Conservation (phyloP, 2,888 invertebrate genomes). For the Amphipoea lucens region DNA sequence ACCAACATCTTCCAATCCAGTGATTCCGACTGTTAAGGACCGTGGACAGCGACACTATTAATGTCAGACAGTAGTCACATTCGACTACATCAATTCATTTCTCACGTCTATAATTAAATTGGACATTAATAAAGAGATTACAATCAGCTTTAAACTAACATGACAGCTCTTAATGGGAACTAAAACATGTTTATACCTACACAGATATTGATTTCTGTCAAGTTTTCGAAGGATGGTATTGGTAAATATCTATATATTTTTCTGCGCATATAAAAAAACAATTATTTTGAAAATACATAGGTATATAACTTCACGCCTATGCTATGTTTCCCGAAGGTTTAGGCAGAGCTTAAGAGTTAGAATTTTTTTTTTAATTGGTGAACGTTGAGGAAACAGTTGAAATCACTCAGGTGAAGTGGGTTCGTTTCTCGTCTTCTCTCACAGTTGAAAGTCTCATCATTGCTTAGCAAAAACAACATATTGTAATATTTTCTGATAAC, state of each 20-base stretch:
- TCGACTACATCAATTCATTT: constrained; percentile 50
- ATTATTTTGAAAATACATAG: not conserved
- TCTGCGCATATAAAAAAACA: not conserved
- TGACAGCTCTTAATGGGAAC: constrained; percentile 56
- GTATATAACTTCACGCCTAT: not conserved
- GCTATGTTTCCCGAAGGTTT: not conserved
- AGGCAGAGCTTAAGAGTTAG: not conserved
- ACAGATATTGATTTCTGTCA: constrained; percentile 24
- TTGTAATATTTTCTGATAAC: constrained; percentile 2
- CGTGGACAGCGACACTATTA: constrained; percentile 53
- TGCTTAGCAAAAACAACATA: not conserved
- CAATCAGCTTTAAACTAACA: constrained; percentile 56
- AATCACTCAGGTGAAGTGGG: not conserved
- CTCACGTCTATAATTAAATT: constrained; percentile 59
- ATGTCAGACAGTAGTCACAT: constrained; percentile 62
- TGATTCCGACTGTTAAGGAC: constrained; percentile 28
- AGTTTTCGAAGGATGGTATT: not conserved
- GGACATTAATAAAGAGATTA: constrained; percentile 64
- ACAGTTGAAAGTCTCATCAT: not conserved
- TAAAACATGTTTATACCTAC: constrained; percentile 30
- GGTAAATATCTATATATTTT: not conserved
- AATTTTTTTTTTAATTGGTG: not conserved
- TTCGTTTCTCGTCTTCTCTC: not conserved
- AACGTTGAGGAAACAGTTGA: not conserved
- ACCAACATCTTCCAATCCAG: constrained; percentile 23